Base-by-base conservation (phyloP, 2,888 invertebrate species). In the Brachyopa scutellaris region DNA sequence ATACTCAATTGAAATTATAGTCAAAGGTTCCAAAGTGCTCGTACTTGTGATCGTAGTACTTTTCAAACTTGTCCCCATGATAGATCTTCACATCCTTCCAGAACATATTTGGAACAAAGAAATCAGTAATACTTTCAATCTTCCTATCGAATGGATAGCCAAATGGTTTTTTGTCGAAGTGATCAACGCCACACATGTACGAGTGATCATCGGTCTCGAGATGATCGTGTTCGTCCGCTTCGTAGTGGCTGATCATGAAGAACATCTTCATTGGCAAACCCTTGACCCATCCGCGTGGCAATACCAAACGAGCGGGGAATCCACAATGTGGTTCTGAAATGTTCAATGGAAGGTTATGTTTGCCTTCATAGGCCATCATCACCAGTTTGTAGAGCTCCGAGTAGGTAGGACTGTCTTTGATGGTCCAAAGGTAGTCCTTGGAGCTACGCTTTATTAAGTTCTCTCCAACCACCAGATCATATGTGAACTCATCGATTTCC, bases 121-220 rank as follows among this genome's bases (percentile, higher is more conserved):
- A 94, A 72, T 91, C 91, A 38, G 89, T 88, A 21, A 92, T 90
- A 45, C 92, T 91, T 91, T 90, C 89, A 85, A 94, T 92, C 7
- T 91, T 91, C 85, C 94, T 93, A 87, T 95, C 95, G 87, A 95
- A 92, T 84, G 95, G 95, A 92, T 93, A 95, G 61, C 94, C 94
- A 85, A 93, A 91, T 42, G 94, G 92, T 88, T 92, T 92, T 83
- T 91, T 91, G 87, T 95, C 94, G 23, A 93, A 88, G 66, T 87
- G 84, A 76, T 92, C 92, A 69, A 91, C 89, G 84, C 91, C 92
- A 79, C 92, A 92, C 49, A 91, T 90, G 87, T 91, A 91, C 2
- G 88, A 57, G 7, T 90, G 76, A 82, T 92, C 91, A 73, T 90
- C 92, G 72, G 91, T 90, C 70, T 90, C 90, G 84, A 90, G 85